Evolutionary conservation across 2,113 vertebrate genomes (phyloP), one percentile per base, ranked within the genome.

Genomic region (Agapornis roseicollis): DNA sequence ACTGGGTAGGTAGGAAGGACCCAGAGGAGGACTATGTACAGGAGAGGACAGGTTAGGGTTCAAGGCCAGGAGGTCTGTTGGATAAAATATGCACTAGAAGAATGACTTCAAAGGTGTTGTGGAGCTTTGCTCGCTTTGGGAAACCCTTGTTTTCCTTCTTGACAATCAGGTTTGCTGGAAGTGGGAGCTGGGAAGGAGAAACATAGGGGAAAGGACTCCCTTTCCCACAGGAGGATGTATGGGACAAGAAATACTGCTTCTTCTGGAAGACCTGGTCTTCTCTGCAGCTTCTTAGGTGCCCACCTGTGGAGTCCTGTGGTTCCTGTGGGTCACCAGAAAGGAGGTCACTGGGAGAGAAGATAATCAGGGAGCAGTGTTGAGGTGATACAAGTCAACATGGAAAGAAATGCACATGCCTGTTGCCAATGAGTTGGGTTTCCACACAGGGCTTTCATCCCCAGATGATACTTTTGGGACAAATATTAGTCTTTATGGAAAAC

Each of bases 391-490:
- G 55, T 47, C 65, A 24, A 23, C 28, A 9, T 17, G 29, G 28
- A 65, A 25, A 39, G 1, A 7, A 78, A n/a, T 4, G 12, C 1
- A 0, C 1, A 0, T 3, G 4, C 9, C n/a, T 71, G 2, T 25
- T 52, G n/a, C 33, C 12, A 16, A 9, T 23, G 33, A 31, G 23
- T 29, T 60, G 71, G 28, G n/a, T 23, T 37, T 6, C 0, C 15
- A 10, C 25, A 15, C 22, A 5, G 5, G 10, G 22, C 7, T 31
- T 41, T 60, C 39, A 31, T 13, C 27, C 39, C 18, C 10, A 49
- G 7, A 8, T 53, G 13, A 17, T 7, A 5, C 17, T 80, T 65
- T 44, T n/a, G 23, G 27, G 14, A 35, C 27, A 6, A 20, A 56
- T 7, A 1, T 28, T 14, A 1, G 5, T 23, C 50, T 53, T 47